Conservation (phyloP, 2,888 invertebrate species). For the Flabesymbios commensalis region DNA sequence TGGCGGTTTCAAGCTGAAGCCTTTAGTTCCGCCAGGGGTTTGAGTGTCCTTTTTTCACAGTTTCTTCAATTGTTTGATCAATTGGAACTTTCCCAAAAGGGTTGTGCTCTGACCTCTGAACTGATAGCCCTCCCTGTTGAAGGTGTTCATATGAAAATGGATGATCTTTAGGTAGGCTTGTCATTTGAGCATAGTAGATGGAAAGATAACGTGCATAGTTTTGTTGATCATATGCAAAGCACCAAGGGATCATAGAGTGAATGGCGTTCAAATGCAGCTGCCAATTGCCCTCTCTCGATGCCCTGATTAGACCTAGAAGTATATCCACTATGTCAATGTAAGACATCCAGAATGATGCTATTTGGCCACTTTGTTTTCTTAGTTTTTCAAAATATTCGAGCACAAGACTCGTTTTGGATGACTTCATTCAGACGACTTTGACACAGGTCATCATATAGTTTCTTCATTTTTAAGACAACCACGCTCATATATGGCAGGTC, state of each 20-base stretch:
- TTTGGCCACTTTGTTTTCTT: slow-evolving; percentile 11
- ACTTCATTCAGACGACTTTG: background rate
- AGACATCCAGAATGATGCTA: slow-evolving; percentile 34
- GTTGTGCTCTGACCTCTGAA: no score
- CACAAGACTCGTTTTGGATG: background rate
- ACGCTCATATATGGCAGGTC: background rate
- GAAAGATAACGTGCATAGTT: slow-evolving; percentile 34
- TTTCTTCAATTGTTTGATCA: no score
- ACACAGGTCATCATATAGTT: background rate
- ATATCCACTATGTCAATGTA: slow-evolving; percentile 36
- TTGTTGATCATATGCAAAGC: slow-evolving; percentile 35
- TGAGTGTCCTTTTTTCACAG: no score
- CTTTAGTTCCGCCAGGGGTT: no score
- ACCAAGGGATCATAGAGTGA: slow-evolving; percentile 32
- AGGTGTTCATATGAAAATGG: no score
- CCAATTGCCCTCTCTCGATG: slow-evolving; percentile 31
- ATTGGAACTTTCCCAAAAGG: no score
- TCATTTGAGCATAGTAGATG: no score
- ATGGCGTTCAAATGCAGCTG: slow-evolving; percentile 27
- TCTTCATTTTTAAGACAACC: background rate
- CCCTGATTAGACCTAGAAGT: slow-evolving; percentile 22
- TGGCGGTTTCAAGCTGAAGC: no score
- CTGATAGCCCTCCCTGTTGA: no score
- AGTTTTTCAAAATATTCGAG: slow-evolving; percentile 12
- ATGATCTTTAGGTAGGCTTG: no score